These are phyloP conservation scores for Rhingia rostrata DNA, from an alignment of 2,888 invertebrate genomes.

Conservation along the genomic window DNA sequence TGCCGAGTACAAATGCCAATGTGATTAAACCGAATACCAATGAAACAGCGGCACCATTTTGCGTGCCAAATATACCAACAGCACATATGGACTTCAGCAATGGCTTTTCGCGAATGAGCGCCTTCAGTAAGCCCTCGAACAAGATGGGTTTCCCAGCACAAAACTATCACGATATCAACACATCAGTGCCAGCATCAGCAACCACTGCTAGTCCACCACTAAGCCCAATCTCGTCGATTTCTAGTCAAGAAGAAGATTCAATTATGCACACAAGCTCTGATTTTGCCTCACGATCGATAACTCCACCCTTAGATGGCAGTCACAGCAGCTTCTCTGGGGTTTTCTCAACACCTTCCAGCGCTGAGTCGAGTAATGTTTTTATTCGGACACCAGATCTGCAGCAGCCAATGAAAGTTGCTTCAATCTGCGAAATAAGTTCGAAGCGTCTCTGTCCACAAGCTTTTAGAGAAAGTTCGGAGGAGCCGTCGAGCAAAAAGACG, in stretches of 20 bases:
- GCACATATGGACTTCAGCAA: constrained; percentile 74
- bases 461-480: constrained; percentile 78
- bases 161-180: constrained; percentile 38
- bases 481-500: constrained; percentile 78
- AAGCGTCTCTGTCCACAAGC: constrained; percentile 78
- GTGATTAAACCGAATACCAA: constrained; percentile 27
- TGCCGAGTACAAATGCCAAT: constrained; percentile 85
- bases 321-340: constrained; percentile 79
- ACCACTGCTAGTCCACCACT: constrained; percentile 86
- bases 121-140: constrained; percentile 82
- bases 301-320: constrained; percentile 83
- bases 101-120: constrained; percentile 82
- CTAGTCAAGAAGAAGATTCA: constrained; percentile 87
- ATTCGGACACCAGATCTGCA: constrained; percentile 82
- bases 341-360: constrained; percentile 85
- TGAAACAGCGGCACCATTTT: constrained; percentile 81
- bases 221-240: constrained; percentile 89
- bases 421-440: constrained; percentile 76
- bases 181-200: constrained; percentile 65
- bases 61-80: constrained; percentile 75
- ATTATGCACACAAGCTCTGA: constrained; percentile 83
- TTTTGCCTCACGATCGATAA: constrained; percentile 83
- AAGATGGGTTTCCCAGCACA: constrained; percentile 23
- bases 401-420: constrained; percentile 78
- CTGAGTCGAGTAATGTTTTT: constrained; percentile 84